Evolutionary conservation across 37 sponge, comb jelly and placozoan species (phyloP).

Genomic region (Mnemiopsis leidyi): DNA sequence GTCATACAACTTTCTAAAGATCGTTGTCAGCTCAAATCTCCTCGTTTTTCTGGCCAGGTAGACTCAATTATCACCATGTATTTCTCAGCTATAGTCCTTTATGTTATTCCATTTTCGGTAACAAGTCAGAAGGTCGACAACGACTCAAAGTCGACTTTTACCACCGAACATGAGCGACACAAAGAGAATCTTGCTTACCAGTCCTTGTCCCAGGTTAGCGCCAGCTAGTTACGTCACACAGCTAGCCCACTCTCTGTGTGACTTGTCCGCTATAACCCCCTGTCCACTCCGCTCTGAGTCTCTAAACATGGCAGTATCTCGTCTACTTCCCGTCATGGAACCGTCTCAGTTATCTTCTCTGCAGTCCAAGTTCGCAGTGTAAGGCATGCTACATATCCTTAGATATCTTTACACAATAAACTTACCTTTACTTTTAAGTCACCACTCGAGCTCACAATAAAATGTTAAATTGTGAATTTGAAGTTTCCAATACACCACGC

Average conservation of each 20-base stretch:
- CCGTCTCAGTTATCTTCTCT: neutral
- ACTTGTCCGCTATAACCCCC: neutral
- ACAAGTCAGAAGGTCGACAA: too few species aligned
- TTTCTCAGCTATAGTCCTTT: neutral
- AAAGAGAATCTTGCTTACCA: too few species aligned
- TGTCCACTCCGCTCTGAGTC: neutral
- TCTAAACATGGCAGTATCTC: neutral
- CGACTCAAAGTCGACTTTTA: too few species aligned
- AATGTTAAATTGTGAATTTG: too few species aligned
- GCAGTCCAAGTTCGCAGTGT: neutral
- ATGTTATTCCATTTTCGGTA: too few species aligned
- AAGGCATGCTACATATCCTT: neutral
- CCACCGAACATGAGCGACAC: too few species aligned
- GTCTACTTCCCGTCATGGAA: neutral
- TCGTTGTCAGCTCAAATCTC: neutral
- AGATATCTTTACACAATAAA: too few species aligned
- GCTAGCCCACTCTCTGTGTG: neutral
- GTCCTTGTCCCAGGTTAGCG: neutral
- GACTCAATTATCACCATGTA: neutral
- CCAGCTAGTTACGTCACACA: neutral
- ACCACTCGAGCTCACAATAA: too few species aligned
- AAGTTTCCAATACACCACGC: too few species aligned
- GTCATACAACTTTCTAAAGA: neutral
- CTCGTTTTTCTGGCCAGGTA: slow-evolving; percentile 31
- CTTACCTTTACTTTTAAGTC: too few species aligned